phyloP scores from a whole-genome alignment of 2,888 invertebrate genomes.

The Drosophila leonis region DNA sequence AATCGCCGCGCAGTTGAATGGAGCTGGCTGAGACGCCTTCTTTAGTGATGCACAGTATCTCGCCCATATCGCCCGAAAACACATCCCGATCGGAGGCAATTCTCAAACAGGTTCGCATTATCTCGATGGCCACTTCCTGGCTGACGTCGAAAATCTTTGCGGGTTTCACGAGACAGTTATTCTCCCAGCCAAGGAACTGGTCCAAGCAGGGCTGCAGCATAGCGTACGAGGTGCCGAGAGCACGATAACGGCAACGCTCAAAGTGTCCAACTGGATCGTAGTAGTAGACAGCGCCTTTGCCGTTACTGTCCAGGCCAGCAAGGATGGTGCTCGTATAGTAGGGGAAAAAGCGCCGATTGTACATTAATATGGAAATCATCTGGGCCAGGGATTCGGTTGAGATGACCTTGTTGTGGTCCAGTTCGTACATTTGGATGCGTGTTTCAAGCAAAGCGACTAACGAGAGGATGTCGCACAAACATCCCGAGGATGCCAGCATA shows the following conservation, averaged over 20 bases:
- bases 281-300: conserved; percentile 2
- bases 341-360: conserved; percentile 5
- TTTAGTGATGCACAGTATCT: neutral
- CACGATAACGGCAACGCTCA: conserved; percentile 4
- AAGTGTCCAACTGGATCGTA: conserved; percentile 1
- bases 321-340: neutral
- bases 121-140: accelerated
- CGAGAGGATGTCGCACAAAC: neutral
- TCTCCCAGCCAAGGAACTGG: neutral
- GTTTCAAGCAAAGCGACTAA: neutral
- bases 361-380: conserved; percentile 3
- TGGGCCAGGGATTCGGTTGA: neutral
- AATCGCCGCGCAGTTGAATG: neutral
- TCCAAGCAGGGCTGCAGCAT: conserved; percentile 1
- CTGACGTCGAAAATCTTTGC: neutral
- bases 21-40: neutral
- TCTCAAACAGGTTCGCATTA: neutral
- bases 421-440: neutral
- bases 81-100: neutral
- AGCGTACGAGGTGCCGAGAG: neutral
- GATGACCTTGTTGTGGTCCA: neutral
- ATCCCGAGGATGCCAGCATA: neutral
- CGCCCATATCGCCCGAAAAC: neutral
- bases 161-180: neutral
- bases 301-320: neutral